phyloP scores from a whole-genome alignment of 2,797 vertebrate genomes.

The Champsocephalus gunnari region DNA sequence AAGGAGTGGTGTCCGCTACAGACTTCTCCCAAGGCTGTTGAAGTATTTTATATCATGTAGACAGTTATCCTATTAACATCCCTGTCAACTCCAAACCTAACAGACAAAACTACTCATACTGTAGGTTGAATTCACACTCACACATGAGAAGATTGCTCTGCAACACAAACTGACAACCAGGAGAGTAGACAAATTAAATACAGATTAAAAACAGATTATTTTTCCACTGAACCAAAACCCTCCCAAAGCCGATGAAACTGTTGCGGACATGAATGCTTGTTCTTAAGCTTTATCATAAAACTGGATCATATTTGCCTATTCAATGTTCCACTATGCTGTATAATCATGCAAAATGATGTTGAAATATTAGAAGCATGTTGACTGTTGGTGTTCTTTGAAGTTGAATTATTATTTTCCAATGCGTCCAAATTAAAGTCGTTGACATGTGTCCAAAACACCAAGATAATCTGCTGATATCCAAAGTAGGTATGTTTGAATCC shows the following conservation, averaged over 20 bases:
- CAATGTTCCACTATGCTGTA: conserved; percentile 2
- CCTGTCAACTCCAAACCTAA: conserved; percentile 26
- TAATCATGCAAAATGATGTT: conserved; percentile 22
- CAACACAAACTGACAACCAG: conserved; percentile 28
- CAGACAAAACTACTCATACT: not conserved
- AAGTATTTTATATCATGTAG: conserved; percentile 8
- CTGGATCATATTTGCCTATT: conserved; percentile 3
- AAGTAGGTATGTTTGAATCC: not conserved
- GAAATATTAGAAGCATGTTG: conserved; percentile 17
- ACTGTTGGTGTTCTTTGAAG: not conserved
- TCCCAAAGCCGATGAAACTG: conserved; percentile 28
- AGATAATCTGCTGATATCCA: conserved; percentile 4
- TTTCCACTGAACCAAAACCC: conserved; percentile 17
- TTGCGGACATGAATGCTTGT: not conserved
- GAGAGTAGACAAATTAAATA: conserved; percentile 28
- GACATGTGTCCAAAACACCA: not conserved
- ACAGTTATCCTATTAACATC: conserved; percentile 18
- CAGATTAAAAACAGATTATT: conserved; percentile 9
- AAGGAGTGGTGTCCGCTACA: not conserved
- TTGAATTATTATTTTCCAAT: not conserved
- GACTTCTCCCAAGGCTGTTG: conserved; percentile 14
- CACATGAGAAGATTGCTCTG: conserved; percentile 9
- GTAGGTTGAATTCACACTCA: conserved; percentile 24
- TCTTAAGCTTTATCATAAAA: conserved; percentile 18
- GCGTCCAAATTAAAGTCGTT: not conserved